Percentiles rank a stretch among this genome's conserved stretches.
phyloP scores from a whole-genome alignment of 2,888 invertebrate species.

The Neoascia interrupta region DNA sequence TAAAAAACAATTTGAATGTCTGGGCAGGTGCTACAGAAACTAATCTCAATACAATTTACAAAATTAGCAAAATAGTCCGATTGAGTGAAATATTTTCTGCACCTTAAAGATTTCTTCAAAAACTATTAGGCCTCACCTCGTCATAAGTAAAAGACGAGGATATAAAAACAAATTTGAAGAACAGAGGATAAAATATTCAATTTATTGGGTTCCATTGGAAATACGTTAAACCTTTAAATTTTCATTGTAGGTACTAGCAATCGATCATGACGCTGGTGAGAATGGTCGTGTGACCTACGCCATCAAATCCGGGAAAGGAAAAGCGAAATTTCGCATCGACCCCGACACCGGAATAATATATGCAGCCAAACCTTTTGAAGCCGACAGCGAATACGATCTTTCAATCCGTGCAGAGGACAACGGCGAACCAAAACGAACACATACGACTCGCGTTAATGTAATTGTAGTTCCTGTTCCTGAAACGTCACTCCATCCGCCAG shows the following conservation, averaged over 20 bases:
- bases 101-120: too few species aligned
- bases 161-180: too few species aligned
- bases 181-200: too few species aligned
- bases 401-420: slow-evolving; percentile 86
- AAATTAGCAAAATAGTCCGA: too few species aligned
- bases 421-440: slow-evolving; percentile 86
- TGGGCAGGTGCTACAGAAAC: too few species aligned
- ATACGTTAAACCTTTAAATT: too few species aligned
- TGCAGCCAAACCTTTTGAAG: slow-evolving; percentile 85
- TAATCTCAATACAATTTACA: too few species aligned
- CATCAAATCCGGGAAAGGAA: slow-evolving; percentile 88
- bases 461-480: slow-evolving; percentile 83
- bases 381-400: slow-evolving; percentile 81
- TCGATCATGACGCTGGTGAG: slow-evolving; percentile 89
- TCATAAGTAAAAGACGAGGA: too few species aligned
- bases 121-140: too few species aligned
- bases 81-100: too few species aligned
- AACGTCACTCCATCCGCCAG: slow-evolving; percentile 83
- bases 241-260: slow-evolving; percentile 84
- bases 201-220: too few species aligned
- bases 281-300: slow-evolving; percentile 92
- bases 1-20: too few species aligned
- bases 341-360: slow-evolving; percentile 90
- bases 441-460: slow-evolving; percentile 88
- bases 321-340: slow-evolving; percentile 91